Evolutionary conservation across 35 echinoderm and acorn worm species (phyloP), one percentile per base, ranked within the genome.

Genomic region (Eucidaris tribuloides): DNA sequence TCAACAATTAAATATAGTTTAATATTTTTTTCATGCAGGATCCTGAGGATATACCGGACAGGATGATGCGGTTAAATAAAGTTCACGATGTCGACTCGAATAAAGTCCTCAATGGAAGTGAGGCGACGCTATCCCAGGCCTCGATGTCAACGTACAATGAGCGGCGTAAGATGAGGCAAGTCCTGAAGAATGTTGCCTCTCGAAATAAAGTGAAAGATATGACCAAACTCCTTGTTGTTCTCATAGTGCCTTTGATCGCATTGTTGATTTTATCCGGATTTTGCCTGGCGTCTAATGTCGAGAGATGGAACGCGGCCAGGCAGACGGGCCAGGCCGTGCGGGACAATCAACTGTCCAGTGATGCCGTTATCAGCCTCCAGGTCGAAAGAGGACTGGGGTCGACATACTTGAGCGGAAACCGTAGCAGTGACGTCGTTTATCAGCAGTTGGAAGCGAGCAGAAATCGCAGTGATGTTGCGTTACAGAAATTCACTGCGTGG

Each of bases 381-480:
- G 76, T 68, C 11, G 85, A 88, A 65, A 19, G 85, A 11, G 85
- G 85, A 0, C 37, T 79, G 62, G 45, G 52, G 5, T 58, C 85
- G 17, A 80, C 77, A 1, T 80, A 45, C 25, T 42, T 88, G 29
- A 88, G 77, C 37, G 42, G 34, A 2, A 81, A 88, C 44, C 23
- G 27, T 19, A 88, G 38, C 36, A 45, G 50, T 2, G 17, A 17
- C 5, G 42, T 27, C 17, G 39, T 88, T 6, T 46, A 29, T 5
- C 36, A 9, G 4, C 23, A 24, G 32, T 43, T 81, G 2, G 24
- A 36, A 5, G 20, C 7, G 2, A 42, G 15, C 15, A 1, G 77
- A 36, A n/a, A 29, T 11, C 13, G 19, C 6, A 88, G 76, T 24
- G 58, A 65, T 46, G 5, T 9, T 1, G 45, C 42, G 0, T 28